Evolutionary conservation across 1,140 invertebrate species (phyloP), one percentile per base, ranked within the genome.

Genomic region (Bicyclus anynana): DNA sequence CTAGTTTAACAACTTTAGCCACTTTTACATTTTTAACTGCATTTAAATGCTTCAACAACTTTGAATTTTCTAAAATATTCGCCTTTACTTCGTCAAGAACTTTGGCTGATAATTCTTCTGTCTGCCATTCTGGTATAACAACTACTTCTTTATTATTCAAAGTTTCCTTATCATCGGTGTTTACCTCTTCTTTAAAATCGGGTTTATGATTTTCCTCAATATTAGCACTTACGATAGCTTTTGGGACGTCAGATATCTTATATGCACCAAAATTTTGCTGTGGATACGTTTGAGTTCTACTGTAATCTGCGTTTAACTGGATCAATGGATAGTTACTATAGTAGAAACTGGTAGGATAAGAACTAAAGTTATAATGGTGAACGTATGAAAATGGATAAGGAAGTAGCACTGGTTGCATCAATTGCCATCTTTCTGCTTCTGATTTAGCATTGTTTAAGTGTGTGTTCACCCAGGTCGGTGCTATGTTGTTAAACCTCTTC

Each of bases 1-100:
- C 73, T 20, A 85, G 38, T 49, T 81, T 82, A 13, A 80, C 56
- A 0, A 83, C 53, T 59, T 82, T 84, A 5, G 70, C 75, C 9
- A 85, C 72, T 53, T 77, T 84, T 0, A 83, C 23, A 29, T 69
- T 80, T 53, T 84, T 84, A 48, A 67, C 73, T 37, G 76, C 60
- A 3, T 66, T 54, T 20, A 73, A 48, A 2, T 73, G 62, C 27
- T 77, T 76, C 0, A 81, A 23, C 6, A 79, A 29, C 46, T 69
- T 82, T 1, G 62, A 54, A 48, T 77, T 77, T 0, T 81, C 69
- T 12, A 62, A 47, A 18, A 83, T 57, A 55, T 83, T 72, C 0
- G 76, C 77, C 75, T 65, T 74, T 0, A 83, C 67, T 69, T 87
- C 84, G 9, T 85, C 72, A 6, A 84, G 21, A 6, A 80, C 60